Evolutionary conservation across 2,797 vertebrate genomes (phyloP).

Genomic region (Epinephelus awoara): DNA sequence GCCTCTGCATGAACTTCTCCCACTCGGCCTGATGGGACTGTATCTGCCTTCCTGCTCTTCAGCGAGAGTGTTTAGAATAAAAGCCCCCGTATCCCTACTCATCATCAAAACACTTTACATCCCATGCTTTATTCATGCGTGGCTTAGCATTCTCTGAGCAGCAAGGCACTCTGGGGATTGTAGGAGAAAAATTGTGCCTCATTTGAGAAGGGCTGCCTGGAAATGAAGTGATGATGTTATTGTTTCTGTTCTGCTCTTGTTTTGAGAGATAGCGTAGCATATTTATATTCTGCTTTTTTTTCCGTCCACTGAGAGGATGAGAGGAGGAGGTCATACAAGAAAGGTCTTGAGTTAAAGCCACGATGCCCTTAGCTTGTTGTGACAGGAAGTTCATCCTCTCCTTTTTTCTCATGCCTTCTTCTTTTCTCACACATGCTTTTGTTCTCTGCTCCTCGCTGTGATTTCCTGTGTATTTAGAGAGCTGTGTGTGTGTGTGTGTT

Average conservation of each 20-base stretch:
- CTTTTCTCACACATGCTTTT: constrained; percentile 20
- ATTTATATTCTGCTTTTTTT: constrained; percentile 4
- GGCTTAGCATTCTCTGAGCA: constrained; percentile 45
- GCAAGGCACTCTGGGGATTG: constrained; percentile 53
- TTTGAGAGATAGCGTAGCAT: background rate
- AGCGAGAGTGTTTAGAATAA: constrained; percentile 18
- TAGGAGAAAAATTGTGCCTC: constrained; percentile 38
- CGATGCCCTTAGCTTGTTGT: background rate
- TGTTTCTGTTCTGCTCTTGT: background rate
- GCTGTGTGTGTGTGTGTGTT: constrained; percentile 18
- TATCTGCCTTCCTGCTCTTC: constrained; percentile 22
- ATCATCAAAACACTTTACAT: constrained; percentile 54
- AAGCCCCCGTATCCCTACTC: constrained; percentile 21
- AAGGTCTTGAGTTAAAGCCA: constrained; percentile 13
- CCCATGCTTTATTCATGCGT: constrained; percentile 62
- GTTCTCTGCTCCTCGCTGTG: constrained; percentile 18
- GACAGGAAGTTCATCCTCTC: constrained; percentile 58
- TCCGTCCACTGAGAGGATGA: background rate
- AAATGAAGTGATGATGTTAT: constrained; percentile 18
- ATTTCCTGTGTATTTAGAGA: constrained; percentile 50
- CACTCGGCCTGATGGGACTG: constrained; percentile 43
- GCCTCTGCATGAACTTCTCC: constrained; percentile 46
- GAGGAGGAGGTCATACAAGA: background rate
- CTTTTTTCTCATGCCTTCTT: constrained; percentile 45
- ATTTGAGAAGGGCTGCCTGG: background rate